Evolutionary conservation across 1,140 invertebrate species (phyloP).

Genomic region (Rhynchophorus ferrugineus): DNA sequence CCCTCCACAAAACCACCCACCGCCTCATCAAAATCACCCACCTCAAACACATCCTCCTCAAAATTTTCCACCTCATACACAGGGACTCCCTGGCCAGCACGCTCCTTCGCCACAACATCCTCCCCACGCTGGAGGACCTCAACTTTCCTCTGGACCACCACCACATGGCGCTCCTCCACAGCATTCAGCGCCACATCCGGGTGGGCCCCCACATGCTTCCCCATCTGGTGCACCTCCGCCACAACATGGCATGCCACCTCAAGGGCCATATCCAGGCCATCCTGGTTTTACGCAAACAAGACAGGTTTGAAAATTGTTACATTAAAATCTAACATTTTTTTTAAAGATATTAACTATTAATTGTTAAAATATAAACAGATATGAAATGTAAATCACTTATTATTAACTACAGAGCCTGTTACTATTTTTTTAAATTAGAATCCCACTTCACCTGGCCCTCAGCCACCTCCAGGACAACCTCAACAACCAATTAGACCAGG

Average conservation of each 20-base stretch:
- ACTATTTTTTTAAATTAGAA: no score
- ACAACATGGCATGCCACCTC: constrained; percentile 27
- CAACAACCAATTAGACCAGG: constrained; percentile 27
- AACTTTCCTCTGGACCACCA: constrained; percentile 9
- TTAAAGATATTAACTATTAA: background rate
- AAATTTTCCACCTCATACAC: constrained; percentile 11
- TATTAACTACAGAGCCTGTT: no score
- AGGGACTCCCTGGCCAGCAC: constrained; percentile 13
- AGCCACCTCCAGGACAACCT: constrained; percentile 28
- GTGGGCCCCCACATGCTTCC: background rate
- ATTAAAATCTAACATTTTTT: no score
- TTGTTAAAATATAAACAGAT: background rate
- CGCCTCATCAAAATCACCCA: constrained; percentile 19
- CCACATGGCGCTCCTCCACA: constrained; percentile 10
- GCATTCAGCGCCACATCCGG: background rate
- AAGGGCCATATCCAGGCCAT: constrained; percentile 18
- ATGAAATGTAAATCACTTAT: no score
- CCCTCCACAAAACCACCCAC: constrained; percentile 1
- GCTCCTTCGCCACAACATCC: background rate
- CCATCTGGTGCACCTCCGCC: constrained; percentile 4
- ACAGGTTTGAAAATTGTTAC: constrained; percentile 7
- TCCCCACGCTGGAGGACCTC: constrained; percentile 16
- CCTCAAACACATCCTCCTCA: constrained; percentile 18
- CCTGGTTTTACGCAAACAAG: constrained; percentile 12
- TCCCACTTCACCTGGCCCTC: constrained; percentile 32